A percentile compares a stretch with the other conserved stretches of the same genome.
These are phyloP conservation scores for Plodia interpunctella DNA, from an alignment of 1,140 invertebrate genomes.

Conservation along the genomic window DNA sequence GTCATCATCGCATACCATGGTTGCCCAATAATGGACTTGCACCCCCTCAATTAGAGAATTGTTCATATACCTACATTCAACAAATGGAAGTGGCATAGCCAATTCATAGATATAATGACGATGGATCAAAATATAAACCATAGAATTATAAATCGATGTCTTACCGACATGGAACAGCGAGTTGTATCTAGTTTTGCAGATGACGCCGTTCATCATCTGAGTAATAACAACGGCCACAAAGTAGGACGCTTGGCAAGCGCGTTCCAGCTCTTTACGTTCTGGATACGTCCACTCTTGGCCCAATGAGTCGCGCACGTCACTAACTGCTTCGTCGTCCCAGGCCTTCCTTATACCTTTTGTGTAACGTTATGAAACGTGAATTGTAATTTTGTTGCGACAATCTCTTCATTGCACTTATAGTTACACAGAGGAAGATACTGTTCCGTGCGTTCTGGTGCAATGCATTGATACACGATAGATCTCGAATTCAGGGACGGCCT, in stretches of 20 bases:
- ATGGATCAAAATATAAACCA: too few species aligned
- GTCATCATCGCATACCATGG: too few species aligned
- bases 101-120: too few species aligned
- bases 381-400: too few species aligned
- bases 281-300: slow-evolving; percentile 86
- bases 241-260: slow-evolving; percentile 87
- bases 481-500: too few species aligned
- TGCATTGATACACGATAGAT: too few species aligned
- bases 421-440: too few species aligned
- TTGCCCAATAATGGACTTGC: too few species aligned
- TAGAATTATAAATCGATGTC: too few species aligned
- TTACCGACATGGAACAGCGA: slow-evolving; percentile 81
- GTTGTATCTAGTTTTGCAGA: slow-evolving; percentile 87
- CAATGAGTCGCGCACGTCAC: slow-evolving; percentile 88
- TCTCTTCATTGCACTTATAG: too few species aligned
- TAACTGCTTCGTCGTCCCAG: slow-evolving; percentile 87
- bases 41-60: background rate
- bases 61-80: background rate
- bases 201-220: slow-evolving; percentile 87
- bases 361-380: background rate
- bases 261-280: slow-evolving; percentile 84
- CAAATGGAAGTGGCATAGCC: too few species aligned
- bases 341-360: slow-evolving; percentile 44
- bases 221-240: slow-evolving; percentile 88
- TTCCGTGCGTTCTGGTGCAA: too few species aligned